A percentile compares a stretch with the other conserved stretches of the same genome.
phyloP scores from a whole-genome alignment of 1,140 invertebrate genomes.

The Triops cancriformis region DNA sequence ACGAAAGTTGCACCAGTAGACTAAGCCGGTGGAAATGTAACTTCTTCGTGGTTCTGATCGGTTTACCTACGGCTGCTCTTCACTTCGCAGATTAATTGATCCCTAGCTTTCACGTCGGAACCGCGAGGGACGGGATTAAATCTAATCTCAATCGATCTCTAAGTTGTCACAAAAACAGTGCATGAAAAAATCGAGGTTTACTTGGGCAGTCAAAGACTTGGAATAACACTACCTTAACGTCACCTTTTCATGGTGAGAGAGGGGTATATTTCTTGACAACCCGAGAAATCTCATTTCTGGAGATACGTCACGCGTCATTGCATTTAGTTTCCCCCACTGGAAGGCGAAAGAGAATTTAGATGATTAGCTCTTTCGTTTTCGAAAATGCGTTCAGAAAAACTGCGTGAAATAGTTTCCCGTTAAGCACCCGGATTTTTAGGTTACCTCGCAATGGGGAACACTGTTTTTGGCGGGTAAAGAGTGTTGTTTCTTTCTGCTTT shows the following conservation, averaged over 20 bases:
- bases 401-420: neutral
- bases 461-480: neutral
- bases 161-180: neutral
- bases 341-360: neutral
- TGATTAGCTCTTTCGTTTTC: neutral
- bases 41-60: too few species aligned
- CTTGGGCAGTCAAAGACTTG: neutral
- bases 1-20: too few species aligned
- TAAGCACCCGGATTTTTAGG: neutral
- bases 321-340: neutral
- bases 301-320: neutral
- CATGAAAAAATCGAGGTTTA: neutral
- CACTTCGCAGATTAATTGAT: too few species aligned
- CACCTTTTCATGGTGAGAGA: neutral
- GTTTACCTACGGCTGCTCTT: too few species aligned
- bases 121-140: neutral
- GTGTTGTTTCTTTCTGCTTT: neutral
- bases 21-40: too few species aligned
- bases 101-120: too few species aligned
- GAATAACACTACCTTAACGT: neutral
- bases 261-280: neutral
- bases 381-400: neutral
- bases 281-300: neutral
- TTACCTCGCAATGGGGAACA: neutral
- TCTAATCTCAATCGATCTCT: neutral